A percentile compares a stretch with the other conserved stretches of the same genome.
Conservation (phyloP, 2,113 vertebrate species). For the Microcebus murinus region DNA sequence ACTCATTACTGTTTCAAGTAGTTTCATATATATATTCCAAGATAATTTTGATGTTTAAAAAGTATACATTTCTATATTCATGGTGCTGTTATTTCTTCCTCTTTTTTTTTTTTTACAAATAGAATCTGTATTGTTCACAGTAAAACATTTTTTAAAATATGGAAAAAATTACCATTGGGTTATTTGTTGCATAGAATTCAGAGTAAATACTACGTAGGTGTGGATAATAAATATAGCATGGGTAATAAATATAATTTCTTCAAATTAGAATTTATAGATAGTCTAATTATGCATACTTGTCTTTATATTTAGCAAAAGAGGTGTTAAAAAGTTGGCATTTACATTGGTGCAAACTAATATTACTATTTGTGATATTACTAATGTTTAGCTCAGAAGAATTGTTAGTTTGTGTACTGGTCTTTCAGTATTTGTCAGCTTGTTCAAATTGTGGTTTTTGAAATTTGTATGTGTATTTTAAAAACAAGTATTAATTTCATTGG, state of each 20-base stretch:
- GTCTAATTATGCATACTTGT: neutral
- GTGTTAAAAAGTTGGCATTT: slow-evolving; percentile 33
- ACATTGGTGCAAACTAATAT: neutral
- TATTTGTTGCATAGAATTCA: slow-evolving; percentile 1
- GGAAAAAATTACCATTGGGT: neutral
- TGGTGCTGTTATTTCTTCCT: neutral
- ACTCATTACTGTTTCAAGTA: neutral
- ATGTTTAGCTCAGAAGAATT: slow-evolving; percentile 43
- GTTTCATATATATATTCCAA: neutral
- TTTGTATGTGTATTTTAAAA: slow-evolving; percentile 22
- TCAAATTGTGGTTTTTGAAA: slow-evolving; percentile 51
- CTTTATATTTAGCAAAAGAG: slow-evolving; percentile 39
- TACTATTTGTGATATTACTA: slow-evolving; percentile 33
- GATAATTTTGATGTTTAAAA: neutral
- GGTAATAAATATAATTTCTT: slow-evolving; percentile 18
- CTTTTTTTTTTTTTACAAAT: neutral
- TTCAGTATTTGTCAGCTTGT: slow-evolving; percentile 40
- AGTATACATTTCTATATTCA: too few species aligned
- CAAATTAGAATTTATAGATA: slow-evolving; percentile 24
- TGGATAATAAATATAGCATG: neutral
- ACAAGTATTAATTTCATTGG: slow-evolving; percentile 17
- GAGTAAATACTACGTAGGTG: neutral
- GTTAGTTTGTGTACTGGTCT: neutral
- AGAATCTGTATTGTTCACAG: neutral
- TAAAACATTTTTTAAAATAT: neutral